phyloP scores from a whole-genome alignment of 2,888 invertebrate species.

The Drosophila algonquin region DNA sequence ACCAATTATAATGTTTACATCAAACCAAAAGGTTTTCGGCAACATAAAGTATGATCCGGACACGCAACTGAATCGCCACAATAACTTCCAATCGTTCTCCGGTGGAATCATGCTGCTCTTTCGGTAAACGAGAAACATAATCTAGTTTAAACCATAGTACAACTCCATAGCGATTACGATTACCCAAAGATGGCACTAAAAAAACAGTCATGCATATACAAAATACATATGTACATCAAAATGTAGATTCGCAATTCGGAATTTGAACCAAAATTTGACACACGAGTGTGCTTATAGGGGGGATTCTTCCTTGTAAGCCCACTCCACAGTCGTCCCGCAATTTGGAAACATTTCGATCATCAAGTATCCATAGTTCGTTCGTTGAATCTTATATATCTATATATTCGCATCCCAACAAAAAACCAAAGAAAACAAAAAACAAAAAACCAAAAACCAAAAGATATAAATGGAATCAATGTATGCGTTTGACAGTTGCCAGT shows the following conservation, averaged over 20 bases:
- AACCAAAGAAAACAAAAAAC: neutral
- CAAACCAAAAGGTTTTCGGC: constrained; percentile 91
- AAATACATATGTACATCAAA: constrained; percentile 5
- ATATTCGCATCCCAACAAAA: constrained; percentile 4
- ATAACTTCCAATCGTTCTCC: constrained; percentile 97
- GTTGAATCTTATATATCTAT: constrained; percentile 5
- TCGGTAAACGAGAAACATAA: constrained; percentile 88
- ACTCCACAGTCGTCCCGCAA: neutral
- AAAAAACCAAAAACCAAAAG: neutral
- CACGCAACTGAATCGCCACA: constrained; percentile 95
- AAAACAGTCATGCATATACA: constrained; percentile 23
- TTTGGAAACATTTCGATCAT: neutral
- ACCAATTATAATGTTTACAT: constrained; percentile 59
- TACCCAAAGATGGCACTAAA: constrained; percentile 21
- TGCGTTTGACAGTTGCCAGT: constrained; percentile 23
- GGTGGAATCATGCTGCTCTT: constrained; percentile 95
- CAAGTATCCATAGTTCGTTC: neutral
- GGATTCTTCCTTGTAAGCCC: neutral
- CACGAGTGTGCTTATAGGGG: neutral
- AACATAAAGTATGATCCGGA: constrained; percentile 94
- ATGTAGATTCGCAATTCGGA: constrained; percentile 10
- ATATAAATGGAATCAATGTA: constrained; percentile 2
- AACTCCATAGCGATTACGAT: constrained; percentile 24
- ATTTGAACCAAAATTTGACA: neutral
- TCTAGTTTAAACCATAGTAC: constrained; percentile 31